Evolutionary conservation across 2,797 vertebrate genomes (phyloP), one percentile per base, ranked within the genome.

Genomic region (Lepus oiostolus): DNA sequence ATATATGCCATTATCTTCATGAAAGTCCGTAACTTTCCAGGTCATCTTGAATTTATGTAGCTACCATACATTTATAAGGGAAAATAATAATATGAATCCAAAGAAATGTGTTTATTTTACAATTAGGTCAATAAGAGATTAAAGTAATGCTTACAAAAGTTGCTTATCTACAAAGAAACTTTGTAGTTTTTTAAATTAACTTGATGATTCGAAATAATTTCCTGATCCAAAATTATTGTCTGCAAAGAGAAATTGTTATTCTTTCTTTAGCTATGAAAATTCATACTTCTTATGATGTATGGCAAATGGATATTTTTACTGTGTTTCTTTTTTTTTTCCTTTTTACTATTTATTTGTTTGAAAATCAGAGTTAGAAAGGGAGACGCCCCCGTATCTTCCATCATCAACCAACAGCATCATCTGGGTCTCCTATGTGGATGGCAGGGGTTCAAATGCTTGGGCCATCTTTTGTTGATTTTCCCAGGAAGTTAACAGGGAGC

Each of bases 31-130:
- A 76, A 54, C 2, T 26, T 88, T 87, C 10, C 28, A 68, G 2
- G 4, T 84, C 90, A n/a, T 87, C 84, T 63, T 91, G 38, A 75
- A 62, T 62, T 60, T 90, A 9, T 68, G 28, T 47, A 93, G 47
- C 9, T 72, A 79, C 0, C 1, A 93, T 12, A 96, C 81, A 52
- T 62, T 77, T n/a, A 60, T 5, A 84, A 65, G 5, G 60, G 89
- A 95, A 96, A 96, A 94, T 85, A 89, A 91, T 79, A 9, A 72
- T 35, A 94, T 71, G 35, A 81, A 70, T 94, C 3, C 28, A 76
- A 93, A 86, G 38, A 92, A 94, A 82, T 81, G 32, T 79, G 70
- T 68, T 88, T 88, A 63, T 95, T 84, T 32, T 47, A 90, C 2
- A 97, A 62, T 1, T 35, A 32, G 3, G 9, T 77, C 4, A 81